These are phyloP conservation scores for Panorpa germanica DNA, from an alignment of 2,888 invertebrate genomes.

Conservation along the genomic window DNA sequence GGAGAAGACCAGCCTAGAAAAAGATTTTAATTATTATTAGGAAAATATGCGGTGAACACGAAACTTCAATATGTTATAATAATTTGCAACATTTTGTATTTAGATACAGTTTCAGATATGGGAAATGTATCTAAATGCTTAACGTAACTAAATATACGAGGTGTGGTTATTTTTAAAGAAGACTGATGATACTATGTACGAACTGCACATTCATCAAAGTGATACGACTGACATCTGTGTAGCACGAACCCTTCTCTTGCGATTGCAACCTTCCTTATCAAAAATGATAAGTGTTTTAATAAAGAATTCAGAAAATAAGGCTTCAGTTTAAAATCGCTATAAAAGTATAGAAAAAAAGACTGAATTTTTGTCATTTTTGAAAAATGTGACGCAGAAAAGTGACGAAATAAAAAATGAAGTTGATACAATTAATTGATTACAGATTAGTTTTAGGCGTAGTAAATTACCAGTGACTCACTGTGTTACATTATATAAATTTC, in stretches of 20 bases:
- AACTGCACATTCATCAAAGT: not conserved
- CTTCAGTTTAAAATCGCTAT: too few relatives aligned
- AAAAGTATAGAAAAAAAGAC: too few relatives aligned
- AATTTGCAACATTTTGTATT: slow-evolving; percentile 2
- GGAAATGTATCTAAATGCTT: not conserved
- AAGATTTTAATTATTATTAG: slow-evolving; percentile 6
- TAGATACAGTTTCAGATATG: not conserved
- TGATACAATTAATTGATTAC: too few relatives aligned
- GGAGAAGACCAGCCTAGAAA: slow-evolving; percentile 44
- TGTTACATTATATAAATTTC: too few relatives aligned
- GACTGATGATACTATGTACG: too few relatives aligned
- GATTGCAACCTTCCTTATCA: slow-evolving; percentile 3
- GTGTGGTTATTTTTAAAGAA: not conserved
- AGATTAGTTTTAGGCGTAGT: too few relatives aligned
- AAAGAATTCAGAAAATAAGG: too few relatives aligned
- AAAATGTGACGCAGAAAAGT: too few relatives aligned
- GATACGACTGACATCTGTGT: slow-evolving; percentile 6
- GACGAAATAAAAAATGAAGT: too few relatives aligned
- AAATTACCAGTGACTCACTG: too few relatives aligned
- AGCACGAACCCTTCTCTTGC: slow-evolving; percentile 3
- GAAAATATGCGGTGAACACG: not conserved
- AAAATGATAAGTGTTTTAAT: not conserved
- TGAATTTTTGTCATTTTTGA: too few relatives aligned
- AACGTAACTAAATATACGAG: slow-evolving; percentile 1
- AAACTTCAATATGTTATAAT: slow-evolving; percentile 11